Percentiles rank a stretch among this genome's conserved stretches.
Evolutionary conservation across 1,140 invertebrate species (phyloP).

Genomic region (Saxidomus purpurata): DNA sequence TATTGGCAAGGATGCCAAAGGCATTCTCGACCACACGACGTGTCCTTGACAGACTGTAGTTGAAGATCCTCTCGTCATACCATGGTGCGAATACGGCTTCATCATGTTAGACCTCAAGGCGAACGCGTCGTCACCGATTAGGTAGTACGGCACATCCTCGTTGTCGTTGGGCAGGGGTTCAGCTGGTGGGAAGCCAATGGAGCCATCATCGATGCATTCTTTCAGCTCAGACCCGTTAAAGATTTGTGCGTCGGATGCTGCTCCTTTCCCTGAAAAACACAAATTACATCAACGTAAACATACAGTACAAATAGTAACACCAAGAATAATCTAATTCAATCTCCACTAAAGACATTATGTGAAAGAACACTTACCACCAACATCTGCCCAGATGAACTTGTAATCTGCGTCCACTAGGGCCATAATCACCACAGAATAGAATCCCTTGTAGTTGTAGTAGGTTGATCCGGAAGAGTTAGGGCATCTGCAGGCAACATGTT

Average conservation of each 20-base stretch:
- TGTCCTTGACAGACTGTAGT: slow-evolving; percentile 86
- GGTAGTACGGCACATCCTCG: slow-evolving; percentile 68
- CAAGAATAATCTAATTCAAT: slow-evolving; percentile 57
- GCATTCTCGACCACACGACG: slow-evolving; percentile 86
- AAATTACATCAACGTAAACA: slow-evolving; percentile 56
- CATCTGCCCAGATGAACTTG: slow-evolving; percentile 67
- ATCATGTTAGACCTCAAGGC: slow-evolving; percentile 71
- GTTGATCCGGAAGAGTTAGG: slow-evolving; percentile 43
- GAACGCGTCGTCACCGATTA: slow-evolving; percentile 81
- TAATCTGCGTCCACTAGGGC: slow-evolving; percentile 70
- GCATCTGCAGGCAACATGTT: slow-evolving; percentile 59
- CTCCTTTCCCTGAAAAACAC: slow-evolving; percentile 56
- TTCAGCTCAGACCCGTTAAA: slow-evolving; percentile 69
- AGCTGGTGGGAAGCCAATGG: slow-evolving; percentile 71
- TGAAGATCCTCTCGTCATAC: slow-evolving; percentile 82
- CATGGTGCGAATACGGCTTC: slow-evolving; percentile 79
- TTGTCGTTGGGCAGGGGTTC: slow-evolving; percentile 65
- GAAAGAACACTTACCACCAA: slow-evolving; percentile 64
- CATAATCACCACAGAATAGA: slow-evolving; percentile 60
- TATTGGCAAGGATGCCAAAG: slow-evolving; percentile 87
- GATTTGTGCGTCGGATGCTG: slow-evolving; percentile 65
- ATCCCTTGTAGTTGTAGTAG: slow-evolving; percentile 69
- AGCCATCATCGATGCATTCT: slow-evolving; percentile 62
- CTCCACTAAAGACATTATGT: slow-evolving; percentile 50
- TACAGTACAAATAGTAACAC: slow-evolving; percentile 57